Evolutionary conservation across 2,113 vertebrate genomes (phyloP), one percentile per base, ranked within the genome.

Genomic region (Actenoides lindsayi): DNA sequence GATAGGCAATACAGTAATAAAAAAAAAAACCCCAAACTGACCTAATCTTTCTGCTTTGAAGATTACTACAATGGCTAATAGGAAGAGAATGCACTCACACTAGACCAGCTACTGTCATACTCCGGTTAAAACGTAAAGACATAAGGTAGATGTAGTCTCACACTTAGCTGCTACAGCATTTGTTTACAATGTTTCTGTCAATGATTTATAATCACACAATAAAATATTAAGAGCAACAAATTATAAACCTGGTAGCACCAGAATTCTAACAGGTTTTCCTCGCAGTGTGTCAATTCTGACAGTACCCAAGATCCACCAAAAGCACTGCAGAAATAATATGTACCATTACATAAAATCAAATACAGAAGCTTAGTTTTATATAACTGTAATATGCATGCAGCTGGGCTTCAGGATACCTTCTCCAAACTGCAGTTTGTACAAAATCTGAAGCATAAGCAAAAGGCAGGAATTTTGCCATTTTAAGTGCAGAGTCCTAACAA

Each of bases 161-260:
- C 86, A 87, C 41, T 73, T 41, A 76, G 63, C 37, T 71, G 79
- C 85, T 56, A 48, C 51, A 89, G 57, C 59, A 75, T 94, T 94
- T 95, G 90, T 92, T 95, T 91, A 90, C 85, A 65, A 9, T 42
- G 53, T 64, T 37, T 63, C 16, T 65, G 89, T 95, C 94, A 95
- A 96, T 87, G 87, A 94, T 90, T 87, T 89, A 84, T 94, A 83
- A n/a, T 44, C 56, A 31, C 23, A 54, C 70, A 85, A 93, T 96
- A 69, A 97, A 97, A 96, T 94, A 97, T 97, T 96, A 75, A 97
- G 59, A 89, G 59, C 85, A 93, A 93, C 93, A 96, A 94, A 96
- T 81, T 71, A 87, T 54, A 94, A 95, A 83, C 31, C 67, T 48
- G 44, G 75, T 80, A 93, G 67, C 84, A 91, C 56, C 90, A 94